Base-by-base conservation (phyloP, 2,888 invertebrate genomes). In the Lasioglossum malachurum region DNA sequence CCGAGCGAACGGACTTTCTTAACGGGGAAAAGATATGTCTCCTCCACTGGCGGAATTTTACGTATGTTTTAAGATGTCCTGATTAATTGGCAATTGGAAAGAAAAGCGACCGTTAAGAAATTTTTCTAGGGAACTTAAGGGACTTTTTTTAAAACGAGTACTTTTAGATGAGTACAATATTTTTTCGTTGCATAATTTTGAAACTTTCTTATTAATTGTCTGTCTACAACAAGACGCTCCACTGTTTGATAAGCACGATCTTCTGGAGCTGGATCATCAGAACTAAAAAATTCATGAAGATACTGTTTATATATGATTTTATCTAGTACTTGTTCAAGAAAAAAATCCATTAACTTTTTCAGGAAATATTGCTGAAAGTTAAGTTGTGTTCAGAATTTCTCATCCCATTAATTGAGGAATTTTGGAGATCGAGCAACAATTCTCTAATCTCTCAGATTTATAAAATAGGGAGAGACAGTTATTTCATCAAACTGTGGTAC, bases 1-100 rank as follows among this genome's bases (percentile, higher is more conserved):
- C 60, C 41, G 78, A 41, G 41, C 27, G 57, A 82, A 38, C 12
- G 57, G n/a, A 57, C 57, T n/a, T n/a, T 57, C 57, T 57, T 57
- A 4, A n/a, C 57, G n/a, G 12, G 4, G 12, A n/a, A n/a, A n/a
- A n/a, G n/a, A 12, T n/a, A 57, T 23, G 10, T n/a, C 57, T n/a
- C 57, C 10, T 57, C n/a, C 57, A 57, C n/a, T 0, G n/a, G 12
- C n/a, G 12, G 57, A 57, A 12, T 4, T n/a, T n/a, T 57, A n/a
- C 12, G n/a, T 57, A 57, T n/a, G n/a, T 4, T 57, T n/a, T 1
- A 23, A 1, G 23, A n/a, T 57, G n/a, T n/a, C 2, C 2, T 10
- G n/a, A 12, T 57, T n/a, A 12, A n/a, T 57, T n/a, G 23, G 16
- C 16, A 16, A 46, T 1, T 16, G 49, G 7, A 49, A 19, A 53